Conservation (phyloP, 2,888 invertebrate species). For the Gisinianus flammeolus region DNA sequence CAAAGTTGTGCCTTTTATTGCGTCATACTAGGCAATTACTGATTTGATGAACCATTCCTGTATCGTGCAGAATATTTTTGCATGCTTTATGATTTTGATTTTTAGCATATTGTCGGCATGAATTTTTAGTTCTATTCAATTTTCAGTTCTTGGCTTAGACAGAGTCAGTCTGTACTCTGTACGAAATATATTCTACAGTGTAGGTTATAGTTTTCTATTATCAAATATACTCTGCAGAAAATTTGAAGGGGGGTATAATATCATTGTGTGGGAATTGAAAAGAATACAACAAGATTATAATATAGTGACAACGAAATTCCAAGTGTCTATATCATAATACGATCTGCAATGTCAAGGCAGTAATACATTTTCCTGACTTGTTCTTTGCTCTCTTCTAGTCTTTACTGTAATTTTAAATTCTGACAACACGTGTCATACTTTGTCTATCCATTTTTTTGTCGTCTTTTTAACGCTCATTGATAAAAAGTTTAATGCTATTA, state of each 20-base stretch:
- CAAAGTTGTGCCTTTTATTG: background rate
- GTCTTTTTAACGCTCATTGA: background rate
- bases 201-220: no score
- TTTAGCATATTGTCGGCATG: background rate
- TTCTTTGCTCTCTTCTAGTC: background rate
- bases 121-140: background rate
- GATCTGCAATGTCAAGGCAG: background rate
- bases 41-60: background rate
- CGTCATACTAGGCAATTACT: slow-evolving; percentile 10
- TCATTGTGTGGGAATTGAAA: no score
- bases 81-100: background rate
- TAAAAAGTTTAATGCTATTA: background rate
- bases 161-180: background rate
- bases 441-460: background rate
- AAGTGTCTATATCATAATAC: no score
- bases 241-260: no score
- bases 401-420: background rate
- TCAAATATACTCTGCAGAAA: no score
- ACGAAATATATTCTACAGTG: no score
- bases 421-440: background rate
- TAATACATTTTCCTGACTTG: no score
- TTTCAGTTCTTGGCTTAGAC: background rate
- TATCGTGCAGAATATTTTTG: background rate
- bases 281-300: no score
- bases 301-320: no score